Evolutionary conservation across 2,888 invertebrate species (phyloP).

Genomic region (Cacoxenus indagator): DNA sequence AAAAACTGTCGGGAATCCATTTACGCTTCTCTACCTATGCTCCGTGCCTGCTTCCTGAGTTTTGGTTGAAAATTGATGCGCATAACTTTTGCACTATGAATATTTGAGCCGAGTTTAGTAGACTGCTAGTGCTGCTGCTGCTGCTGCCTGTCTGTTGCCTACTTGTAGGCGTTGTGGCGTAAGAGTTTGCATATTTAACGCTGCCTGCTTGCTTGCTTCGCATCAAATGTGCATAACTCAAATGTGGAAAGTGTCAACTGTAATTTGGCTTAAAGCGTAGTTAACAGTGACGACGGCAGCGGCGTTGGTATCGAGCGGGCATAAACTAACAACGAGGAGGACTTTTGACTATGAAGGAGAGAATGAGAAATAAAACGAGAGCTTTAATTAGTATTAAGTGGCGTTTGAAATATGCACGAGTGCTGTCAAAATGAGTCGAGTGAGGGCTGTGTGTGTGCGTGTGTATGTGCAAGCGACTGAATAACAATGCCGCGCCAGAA

Average conservation of each 20-base stretch:
- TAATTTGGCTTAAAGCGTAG: background rate
- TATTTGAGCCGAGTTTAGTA: background rate
- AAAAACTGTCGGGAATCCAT: background rate
- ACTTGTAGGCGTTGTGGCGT: background rate
- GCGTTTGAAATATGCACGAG: slow-evolving; percentile 7
- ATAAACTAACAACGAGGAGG: background rate
- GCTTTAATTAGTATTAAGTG: slow-evolving; percentile 20
- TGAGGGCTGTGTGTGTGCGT: background rate
- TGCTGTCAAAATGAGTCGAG: background rate
- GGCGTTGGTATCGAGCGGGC: background rate
- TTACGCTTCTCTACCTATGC: background rate
- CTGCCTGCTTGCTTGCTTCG: background rate
- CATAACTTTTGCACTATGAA: slow-evolving; percentile 7
- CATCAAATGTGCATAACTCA: slow-evolving; percentile 4
- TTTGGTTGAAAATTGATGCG: background rate
- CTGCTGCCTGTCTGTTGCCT: no score
- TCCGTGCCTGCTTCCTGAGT: background rate
- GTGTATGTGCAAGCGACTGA: background rate
- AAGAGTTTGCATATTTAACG: slow-evolving; percentile 16
- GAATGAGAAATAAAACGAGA: background rate
- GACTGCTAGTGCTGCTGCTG: background rate
- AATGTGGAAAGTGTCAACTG: slow-evolving; percentile 18
- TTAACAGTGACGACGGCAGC: background rate
- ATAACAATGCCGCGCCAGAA: background rate
- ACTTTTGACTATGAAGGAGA: background rate